A percentile compares a stretch with the other conserved stretches of the same genome.
These are phyloP conservation scores for Porphyrio hochstetteri DNA, from an alignment of 2,113 vertebrate species.

Conservation along the genomic window DNA sequence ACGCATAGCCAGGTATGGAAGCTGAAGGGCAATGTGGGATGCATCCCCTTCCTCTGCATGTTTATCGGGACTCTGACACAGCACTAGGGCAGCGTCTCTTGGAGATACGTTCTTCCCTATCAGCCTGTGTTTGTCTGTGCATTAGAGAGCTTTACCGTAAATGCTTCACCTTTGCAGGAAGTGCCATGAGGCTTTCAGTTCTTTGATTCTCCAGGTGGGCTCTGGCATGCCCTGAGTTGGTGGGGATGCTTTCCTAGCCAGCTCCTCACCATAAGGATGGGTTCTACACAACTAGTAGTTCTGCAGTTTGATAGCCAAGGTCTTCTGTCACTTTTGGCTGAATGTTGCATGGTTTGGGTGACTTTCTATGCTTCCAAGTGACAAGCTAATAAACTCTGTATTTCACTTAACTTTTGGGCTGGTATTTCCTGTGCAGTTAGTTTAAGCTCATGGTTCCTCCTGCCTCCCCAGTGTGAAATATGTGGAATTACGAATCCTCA, in stretches of 20 bases:
- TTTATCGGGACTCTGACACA: background rate
- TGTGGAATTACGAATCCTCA: background rate
- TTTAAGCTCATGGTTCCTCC: background rate
- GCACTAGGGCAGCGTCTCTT: background rate
- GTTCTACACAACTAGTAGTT: background rate
- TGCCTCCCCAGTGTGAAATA: rapidly evolving
- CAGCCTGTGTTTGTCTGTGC: rapidly evolving
- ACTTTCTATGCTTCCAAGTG: background rate
- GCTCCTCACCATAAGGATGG: rapidly evolving
- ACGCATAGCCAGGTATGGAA: rapidly evolving
- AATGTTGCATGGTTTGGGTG: background rate
- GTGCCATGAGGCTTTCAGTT: rapidly evolving
- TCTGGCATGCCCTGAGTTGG: background rate
- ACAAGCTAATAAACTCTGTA: background rate
- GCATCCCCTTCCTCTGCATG: rapidly evolving
- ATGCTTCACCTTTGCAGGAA: background rate
- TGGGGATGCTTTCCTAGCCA: background rate
- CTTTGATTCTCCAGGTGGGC: no score
- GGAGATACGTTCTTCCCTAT: background rate
- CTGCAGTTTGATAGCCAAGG: background rate
- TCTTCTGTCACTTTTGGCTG: background rate
- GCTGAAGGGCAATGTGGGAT: no score
- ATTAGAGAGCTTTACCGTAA: background rate
- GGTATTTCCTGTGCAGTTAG: background rate
- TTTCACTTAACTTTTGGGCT: background rate